Evolutionary conservation across 2,888 invertebrate species (phyloP).

Genomic region (Clepsis dumicolana): DNA sequence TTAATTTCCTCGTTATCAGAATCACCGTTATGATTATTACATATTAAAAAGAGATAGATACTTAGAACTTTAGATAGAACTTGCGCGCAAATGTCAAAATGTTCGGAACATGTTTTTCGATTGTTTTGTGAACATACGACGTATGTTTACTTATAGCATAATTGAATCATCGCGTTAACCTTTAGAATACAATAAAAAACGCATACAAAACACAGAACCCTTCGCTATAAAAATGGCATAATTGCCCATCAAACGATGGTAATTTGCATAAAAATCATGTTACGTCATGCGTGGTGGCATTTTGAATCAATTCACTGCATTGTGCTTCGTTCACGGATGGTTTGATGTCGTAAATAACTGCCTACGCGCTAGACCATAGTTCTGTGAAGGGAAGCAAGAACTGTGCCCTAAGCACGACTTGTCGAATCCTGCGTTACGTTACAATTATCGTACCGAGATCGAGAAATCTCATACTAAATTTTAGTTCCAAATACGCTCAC

Average conservation of each 20-base stretch:
- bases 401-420: neutral
- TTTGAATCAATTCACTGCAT: slow-evolving; percentile 41
- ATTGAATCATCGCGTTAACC: neutral
- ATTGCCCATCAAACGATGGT: slow-evolving; percentile 20
- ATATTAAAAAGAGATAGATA: no score
- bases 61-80: no score
- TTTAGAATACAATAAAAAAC: neutral
- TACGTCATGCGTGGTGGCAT: slow-evolving; percentile 45
- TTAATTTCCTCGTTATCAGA: no score
- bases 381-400: neutral
- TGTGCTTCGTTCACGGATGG: slow-evolving; percentile 30
- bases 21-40: no score
- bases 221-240: neutral
- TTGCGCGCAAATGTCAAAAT: no score
- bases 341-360: slow-evolving; percentile 11
- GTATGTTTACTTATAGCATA: no score
- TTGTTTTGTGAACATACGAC: no score
- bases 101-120: no score
- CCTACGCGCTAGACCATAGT: slow-evolving; percentile 19
- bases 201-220: slow-evolving; percentile 2
- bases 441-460: no score
- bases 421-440: no score
- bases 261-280: slow-evolving; percentile 32
- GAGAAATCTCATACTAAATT: no score
- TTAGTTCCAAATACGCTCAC: no score